A percentile compares a stretch with the other conserved stretches of the same genome.
These are phyloP conservation scores for Odontomyia ornata DNA, from an alignment of 2,888 invertebrate genomes.

Conservation along the genomic window DNA sequence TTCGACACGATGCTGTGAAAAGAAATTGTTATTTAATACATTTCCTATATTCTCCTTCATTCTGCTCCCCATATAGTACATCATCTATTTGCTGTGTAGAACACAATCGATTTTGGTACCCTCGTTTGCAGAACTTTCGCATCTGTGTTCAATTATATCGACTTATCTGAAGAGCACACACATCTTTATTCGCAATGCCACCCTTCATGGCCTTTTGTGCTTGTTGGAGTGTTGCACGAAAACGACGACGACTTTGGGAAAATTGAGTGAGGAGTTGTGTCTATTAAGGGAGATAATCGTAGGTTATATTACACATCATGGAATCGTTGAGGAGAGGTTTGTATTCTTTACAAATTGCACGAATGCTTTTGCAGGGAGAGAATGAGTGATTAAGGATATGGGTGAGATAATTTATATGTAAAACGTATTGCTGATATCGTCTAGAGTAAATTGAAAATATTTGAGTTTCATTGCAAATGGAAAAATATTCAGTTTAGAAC, in stretches of 20 bases:
- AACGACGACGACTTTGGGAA: constrained; percentile 63
- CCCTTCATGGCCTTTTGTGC: constrained; percentile 62
- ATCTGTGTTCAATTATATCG: constrained; percentile 61
- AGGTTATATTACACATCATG: constrained; percentile 63
- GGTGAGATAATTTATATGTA: neutral
- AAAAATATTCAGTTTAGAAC: neutral
- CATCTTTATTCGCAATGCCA: constrained; percentile 63
- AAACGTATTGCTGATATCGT: neutral
- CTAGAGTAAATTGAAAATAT: neutral
- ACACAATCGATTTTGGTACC: constrained; percentile 64
- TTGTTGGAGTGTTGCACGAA: constrained; percentile 63
- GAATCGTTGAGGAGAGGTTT: constrained; percentile 63
- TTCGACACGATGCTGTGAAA: neutral
- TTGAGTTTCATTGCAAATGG: neutral
- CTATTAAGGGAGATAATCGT: constrained; percentile 62
- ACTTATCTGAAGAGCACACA: constrained; percentile 64
- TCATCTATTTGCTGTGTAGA: constrained; percentile 64
- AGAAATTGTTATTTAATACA: constrained; percentile 40
- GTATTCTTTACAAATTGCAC: constrained; percentile 28
- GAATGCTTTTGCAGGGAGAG: neutral
- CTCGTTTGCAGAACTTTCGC: constrained; percentile 60
- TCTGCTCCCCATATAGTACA: constrained; percentile 55
- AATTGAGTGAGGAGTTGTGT: constrained; percentile 63
- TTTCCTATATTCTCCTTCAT: constrained; percentile 23
- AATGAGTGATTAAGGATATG: neutral